phyloP scores from a whole-genome alignment of 2,797 vertebrate species.

The Peromyscus melanophrys region DNA sequence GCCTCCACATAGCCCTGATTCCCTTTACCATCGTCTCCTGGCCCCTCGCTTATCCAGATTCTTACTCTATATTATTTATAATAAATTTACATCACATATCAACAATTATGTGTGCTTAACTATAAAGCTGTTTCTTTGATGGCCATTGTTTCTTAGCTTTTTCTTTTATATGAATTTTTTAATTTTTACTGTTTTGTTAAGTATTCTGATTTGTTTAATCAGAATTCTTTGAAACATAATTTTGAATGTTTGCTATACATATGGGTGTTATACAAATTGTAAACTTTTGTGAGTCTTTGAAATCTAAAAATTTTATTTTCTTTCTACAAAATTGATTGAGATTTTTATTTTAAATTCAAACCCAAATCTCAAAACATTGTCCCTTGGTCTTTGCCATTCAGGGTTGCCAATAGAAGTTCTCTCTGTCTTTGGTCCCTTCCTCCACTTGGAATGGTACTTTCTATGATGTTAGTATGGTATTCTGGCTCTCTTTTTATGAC shows the following conservation, averaged over 20 bases:
- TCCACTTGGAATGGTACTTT: background rate
- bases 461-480: background rate
- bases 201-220: background rate
- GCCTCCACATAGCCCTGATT: background rate
- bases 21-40: background rate
- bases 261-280: background rate
- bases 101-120: background rate
- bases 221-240: constrained; percentile 5
- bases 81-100: background rate
- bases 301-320: constrained; percentile 45
- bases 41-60: background rate
- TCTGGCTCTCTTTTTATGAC: background rate
- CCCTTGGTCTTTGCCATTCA: background rate
- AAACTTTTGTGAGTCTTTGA: background rate
- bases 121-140: background rate
- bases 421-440: background rate
- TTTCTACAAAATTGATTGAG: background rate
- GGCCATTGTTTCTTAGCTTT: background rate
- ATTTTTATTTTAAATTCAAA: constrained; percentile 46
- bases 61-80: background rate
- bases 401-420: background rate
- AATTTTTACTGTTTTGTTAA: constrained; percentile 14
- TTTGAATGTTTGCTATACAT: background rate
- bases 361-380: background rate
- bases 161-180: background rate